These are phyloP conservation scores for Hemitrygon akajei DNA, from an alignment of 2,797 vertebrate species.

Conservation along the genomic window DNA sequence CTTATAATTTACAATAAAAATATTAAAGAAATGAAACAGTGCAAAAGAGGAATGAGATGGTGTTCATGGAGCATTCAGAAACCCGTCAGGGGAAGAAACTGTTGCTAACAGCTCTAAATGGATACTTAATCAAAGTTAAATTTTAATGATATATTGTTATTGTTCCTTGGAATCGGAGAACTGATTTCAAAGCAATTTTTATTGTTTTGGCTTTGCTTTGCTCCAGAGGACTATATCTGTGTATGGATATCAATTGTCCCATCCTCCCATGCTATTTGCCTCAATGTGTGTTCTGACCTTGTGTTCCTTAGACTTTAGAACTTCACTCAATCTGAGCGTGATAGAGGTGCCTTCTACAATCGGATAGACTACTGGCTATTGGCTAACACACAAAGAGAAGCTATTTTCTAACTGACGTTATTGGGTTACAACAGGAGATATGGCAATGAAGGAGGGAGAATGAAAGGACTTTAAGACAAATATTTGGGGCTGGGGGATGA, in stretches of 20 bases:
- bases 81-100: too few species aligned
- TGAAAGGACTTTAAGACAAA: too few species aligned
- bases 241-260: neutral
- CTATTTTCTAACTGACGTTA: neutral
- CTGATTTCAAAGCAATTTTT: neutral
- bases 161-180: neutral
- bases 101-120: too few species aligned
- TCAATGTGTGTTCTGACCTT: neutral
- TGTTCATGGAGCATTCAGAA: too few species aligned
- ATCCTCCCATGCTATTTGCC: neutral
- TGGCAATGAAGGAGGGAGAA: too few species aligned
- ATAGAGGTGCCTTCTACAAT: neutral
- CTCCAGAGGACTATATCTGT: neutral
- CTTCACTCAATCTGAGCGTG: neutral
- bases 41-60: too few species aligned
- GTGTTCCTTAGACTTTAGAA: neutral
- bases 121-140: neutral
- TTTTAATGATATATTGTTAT: neutral
- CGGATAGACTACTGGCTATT: neutral
- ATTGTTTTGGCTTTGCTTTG: neutral
- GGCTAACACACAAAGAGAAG: neutral
- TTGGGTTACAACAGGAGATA: neutral
- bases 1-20: too few species aligned
- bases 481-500: too few species aligned
- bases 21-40: too few species aligned